A percentile compares a stretch with the other conserved stretches of the same genome.
These are phyloP conservation scores for Fissipunctia ypsillon DNA, from an alignment of 2,888 invertebrate species.

Conservation along the genomic window DNA sequence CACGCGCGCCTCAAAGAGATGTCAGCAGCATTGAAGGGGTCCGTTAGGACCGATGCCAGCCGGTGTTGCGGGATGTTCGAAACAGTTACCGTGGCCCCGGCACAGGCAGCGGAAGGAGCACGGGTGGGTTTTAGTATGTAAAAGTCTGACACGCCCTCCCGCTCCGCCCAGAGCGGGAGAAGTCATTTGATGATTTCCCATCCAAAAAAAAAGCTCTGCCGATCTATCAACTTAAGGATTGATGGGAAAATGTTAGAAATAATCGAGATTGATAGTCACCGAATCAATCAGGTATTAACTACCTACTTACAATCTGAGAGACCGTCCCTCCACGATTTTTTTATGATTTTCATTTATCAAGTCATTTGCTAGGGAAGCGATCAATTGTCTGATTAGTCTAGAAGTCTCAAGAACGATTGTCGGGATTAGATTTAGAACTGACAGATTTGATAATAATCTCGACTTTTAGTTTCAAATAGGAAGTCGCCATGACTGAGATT, in stretches of 20 bases:
- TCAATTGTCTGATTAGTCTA: conserved; percentile 8
- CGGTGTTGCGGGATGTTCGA: too few species aligned
- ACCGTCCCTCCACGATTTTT: neutral
- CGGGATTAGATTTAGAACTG: neutral
- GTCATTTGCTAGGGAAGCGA: neutral
- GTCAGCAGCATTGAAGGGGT: too few species aligned
- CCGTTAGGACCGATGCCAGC: too few species aligned
- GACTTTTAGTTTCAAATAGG: neutral
- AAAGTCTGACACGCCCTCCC: too few species aligned
- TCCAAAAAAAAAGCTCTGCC: too few species aligned
- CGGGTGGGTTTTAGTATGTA: too few species aligned
- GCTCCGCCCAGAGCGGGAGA: too few species aligned
- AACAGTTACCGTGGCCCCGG: too few species aligned
- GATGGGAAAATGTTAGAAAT: conserved; percentile 19
- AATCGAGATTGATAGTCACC: conserved; percentile 40
- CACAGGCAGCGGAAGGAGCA: too few species aligned
- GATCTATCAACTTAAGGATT: conserved; percentile 15
- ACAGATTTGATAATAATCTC: conserved; percentile 2
- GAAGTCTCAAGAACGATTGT: neutral
- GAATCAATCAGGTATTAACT: conserved; percentile 24
- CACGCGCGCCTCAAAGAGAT: too few species aligned
- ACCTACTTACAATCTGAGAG: conserved; percentile 5
- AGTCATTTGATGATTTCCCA: too few species aligned
- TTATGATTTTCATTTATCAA: conserved; percentile 5
- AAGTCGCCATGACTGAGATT: neutral